Percentiles rank a stretch among this genome's conserved stretches.
Evolutionary conservation across 2,797 vertebrate species (phyloP).

Genomic region (Buceros bicornis): DNA sequence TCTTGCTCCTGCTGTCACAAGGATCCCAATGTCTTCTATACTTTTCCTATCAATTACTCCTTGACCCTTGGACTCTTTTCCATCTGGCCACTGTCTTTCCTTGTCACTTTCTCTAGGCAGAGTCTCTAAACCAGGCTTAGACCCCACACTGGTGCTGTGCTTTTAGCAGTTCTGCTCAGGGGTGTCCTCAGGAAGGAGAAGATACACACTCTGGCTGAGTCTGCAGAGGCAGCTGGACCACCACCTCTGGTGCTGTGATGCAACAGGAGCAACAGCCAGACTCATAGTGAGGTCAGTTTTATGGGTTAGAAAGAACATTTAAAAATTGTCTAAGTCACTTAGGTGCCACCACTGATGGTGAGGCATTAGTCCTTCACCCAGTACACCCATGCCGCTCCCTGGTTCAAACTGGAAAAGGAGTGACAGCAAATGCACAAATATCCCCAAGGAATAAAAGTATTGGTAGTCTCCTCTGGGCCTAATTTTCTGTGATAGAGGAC

Average conservation of each 20-base stretch:
- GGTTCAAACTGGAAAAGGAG: neutral
- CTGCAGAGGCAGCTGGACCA: neutral
- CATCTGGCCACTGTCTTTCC: neutral
- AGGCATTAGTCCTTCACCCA: neutral
- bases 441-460: neutral
- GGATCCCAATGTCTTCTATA: neutral
- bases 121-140: neutral
- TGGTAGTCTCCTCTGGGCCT: neutral
- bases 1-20: neutral
- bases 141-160: neutral
- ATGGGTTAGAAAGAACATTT: neutral
- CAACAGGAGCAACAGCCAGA: neutral
- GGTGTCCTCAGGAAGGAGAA: neutral
- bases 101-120: neutral
- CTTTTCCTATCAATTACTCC: neutral
- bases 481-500: neutral
- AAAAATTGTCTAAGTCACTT: neutral
- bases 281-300: neutral
- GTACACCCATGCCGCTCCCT: accelerated
- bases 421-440: neutral
- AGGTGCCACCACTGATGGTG: neutral
- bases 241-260: neutral
- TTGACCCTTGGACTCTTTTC: neutral
- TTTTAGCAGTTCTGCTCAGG: neutral
- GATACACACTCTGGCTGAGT: neutral